Percentiles rank a stretch among this genome's conserved stretches.
Conservation (phyloP, 53 echinoderm and acorn worm species). For the Temnopleurus reevesii region DNA sequence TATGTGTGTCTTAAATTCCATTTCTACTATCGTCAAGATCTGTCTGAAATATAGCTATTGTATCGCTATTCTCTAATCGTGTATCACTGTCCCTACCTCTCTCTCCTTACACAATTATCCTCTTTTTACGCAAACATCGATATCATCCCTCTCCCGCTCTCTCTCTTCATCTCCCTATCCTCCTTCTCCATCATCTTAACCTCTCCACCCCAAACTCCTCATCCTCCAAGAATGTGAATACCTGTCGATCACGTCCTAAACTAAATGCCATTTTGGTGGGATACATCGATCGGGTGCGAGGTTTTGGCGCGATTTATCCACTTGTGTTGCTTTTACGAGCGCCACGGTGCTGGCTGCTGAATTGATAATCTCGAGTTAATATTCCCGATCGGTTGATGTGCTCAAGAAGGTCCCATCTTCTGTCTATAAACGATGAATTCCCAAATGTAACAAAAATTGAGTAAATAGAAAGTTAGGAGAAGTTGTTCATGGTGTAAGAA, state of each 20-base stretch:
- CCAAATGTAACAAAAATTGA: conserved; percentile 20
- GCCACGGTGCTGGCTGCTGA: conserved; percentile 1
- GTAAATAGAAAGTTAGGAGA: background rate
- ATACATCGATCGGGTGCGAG: conserved; percentile 23
- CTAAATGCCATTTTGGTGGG: conserved; percentile 33
- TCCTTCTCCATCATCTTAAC: background rate
- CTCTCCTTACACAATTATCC: background rate
- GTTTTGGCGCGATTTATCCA: background rate
- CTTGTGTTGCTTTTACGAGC: conserved; percentile 45
- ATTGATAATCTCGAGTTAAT: conserved; percentile 21
- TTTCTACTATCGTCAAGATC: background rate
- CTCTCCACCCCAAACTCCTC: background rate
- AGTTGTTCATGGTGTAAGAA: background rate
- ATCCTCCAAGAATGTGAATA: background rate
- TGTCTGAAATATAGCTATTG: background rate
- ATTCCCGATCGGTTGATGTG: background rate
- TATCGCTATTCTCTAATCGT: background rate
- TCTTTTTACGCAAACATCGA: background rate
- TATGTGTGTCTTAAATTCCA: background rate
- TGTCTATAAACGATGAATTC: background rate
- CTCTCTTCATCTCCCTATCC: too few species aligned
- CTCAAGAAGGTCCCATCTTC: background rate
- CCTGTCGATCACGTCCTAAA: conserved; percentile 34
- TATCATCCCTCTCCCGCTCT: too few species aligned
- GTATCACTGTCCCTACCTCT: background rate